These are phyloP conservation scores for Takifugu rubripes DNA, from an alignment of 2,797 vertebrate species.

Conservation along the genomic window DNA sequence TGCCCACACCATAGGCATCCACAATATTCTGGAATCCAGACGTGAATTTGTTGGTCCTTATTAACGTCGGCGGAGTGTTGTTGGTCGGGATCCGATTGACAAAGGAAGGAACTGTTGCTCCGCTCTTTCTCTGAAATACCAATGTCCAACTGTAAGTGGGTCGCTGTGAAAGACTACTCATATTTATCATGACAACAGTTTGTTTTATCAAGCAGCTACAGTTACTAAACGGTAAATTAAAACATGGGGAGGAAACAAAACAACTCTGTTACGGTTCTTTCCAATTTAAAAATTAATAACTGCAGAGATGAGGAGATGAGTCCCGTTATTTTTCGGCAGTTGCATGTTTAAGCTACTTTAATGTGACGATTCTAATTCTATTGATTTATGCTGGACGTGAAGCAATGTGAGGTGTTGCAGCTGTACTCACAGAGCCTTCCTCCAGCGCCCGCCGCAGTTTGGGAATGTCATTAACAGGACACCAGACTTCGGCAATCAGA, in stretches of 20 bases:
- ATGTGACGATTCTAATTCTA: too few relatives aligned
- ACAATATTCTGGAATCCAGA: constrained; percentile 97
- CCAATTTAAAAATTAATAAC: too few relatives aligned
- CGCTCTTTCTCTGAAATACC: constrained; percentile 84
- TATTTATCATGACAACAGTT: neutral
- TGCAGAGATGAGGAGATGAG: too few relatives aligned
- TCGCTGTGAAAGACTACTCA: neutral
- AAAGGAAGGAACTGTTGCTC: constrained; percentile 90
- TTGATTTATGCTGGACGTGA: too few relatives aligned
- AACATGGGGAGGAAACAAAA: too few relatives aligned
- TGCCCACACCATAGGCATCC: constrained; percentile 91
- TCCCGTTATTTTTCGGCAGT: too few relatives aligned
- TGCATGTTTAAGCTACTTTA: neutral
- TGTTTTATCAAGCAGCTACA: constrained; percentile 3
- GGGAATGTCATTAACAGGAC: constrained; percentile 85
- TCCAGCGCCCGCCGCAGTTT: constrained; percentile 83
- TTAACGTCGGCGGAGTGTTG: constrained; percentile 90
- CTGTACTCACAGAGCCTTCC: constrained; percentile 87
- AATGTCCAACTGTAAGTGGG: constrained; percentile 6
- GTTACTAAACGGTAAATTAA: neutral
- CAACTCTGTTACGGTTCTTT: too few relatives aligned
- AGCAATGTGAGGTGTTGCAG: neutral
- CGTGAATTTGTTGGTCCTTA: constrained; percentile 96
- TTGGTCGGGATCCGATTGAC: constrained; percentile 91
- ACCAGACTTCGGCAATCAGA: constrained; percentile 97